Percentiles rank a stretch among this genome's conserved stretches.
These are phyloP conservation scores for Mya arenaria DNA, from an alignment of 1,140 invertebrate genomes.

Conservation along the genomic window DNA sequence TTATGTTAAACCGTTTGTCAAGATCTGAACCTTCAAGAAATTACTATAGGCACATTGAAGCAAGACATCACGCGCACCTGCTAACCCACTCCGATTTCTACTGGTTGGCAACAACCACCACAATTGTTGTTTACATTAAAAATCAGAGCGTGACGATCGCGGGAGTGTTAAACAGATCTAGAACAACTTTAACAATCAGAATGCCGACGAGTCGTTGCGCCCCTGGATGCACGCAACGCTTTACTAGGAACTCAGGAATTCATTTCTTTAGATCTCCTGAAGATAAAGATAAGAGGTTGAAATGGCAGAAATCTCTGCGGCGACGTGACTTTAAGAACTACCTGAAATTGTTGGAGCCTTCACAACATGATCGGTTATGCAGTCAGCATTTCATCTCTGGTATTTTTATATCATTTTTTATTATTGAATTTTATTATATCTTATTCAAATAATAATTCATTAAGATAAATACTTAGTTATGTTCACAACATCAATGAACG, in stretches of 20 bases:
- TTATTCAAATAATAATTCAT: not conserved
- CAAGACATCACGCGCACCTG: slow-evolving; percentile 12
- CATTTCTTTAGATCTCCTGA: slow-evolving; percentile 22
- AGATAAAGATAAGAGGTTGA: not conserved
- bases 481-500: too few relatives aligned
- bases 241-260: slow-evolving; percentile 15
- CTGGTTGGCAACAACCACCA: slow-evolving; percentile 40
- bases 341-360: slow-evolving; percentile 7
- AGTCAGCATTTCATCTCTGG: not conserved
- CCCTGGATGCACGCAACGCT: slow-evolving; percentile 11
- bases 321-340: not conserved
- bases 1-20: too few relatives aligned
- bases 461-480: too few relatives aligned
- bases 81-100: not conserved
- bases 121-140: too few relatives aligned
- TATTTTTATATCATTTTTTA: not conserved
- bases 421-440: not conserved
- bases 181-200: not conserved
- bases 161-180: not conserved
- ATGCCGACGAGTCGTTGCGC: slow-evolving; percentile 35
- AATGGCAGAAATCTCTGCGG: not conserved
- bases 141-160: not conserved
- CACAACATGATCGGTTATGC: slow-evolving; percentile 15
- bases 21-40: too few relatives aligned
- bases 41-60: too few relatives aligned